phyloP scores from a whole-genome alignment of 2,888 invertebrate genomes.

The Spodoptera exigua region DNA sequence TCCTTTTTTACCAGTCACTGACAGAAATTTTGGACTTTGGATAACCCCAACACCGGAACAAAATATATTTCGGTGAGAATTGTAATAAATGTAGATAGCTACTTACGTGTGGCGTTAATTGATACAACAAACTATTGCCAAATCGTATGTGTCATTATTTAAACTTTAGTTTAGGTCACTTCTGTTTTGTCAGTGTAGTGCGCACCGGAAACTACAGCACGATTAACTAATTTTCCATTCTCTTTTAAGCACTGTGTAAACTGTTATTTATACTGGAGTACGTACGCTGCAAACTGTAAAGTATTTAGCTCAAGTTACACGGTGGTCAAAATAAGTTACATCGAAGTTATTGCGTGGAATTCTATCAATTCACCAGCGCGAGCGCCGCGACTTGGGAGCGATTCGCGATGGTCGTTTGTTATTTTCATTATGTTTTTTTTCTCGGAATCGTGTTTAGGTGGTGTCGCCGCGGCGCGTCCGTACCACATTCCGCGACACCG shows the following conservation, averaged over 20 bases:
- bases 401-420: slow-evolving; percentile 67
- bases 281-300: slow-evolving; percentile 1
- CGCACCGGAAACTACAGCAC: slow-evolving; percentile 28
- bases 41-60: slow-evolving; percentile 26
- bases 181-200: background rate
- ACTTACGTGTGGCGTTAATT: slow-evolving; percentile 49
- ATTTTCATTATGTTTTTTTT: slow-evolving; percentile 72
- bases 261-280: background rate
- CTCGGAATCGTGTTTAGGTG: slow-evolving; percentile 78
- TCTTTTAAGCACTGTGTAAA: slow-evolving; percentile 21
- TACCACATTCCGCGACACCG: slow-evolving; percentile 83
- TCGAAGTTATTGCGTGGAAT: slow-evolving; percentile 42
- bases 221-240: slow-evolving; percentile 9
- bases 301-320: slow-evolving; percentile 3
- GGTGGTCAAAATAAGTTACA: slow-evolving; percentile 22
- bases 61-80: slow-evolving; percentile 11
- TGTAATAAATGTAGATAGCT: slow-evolving; percentile 12
- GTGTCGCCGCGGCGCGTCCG: slow-evolving; percentile 74
- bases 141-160: slow-evolving; percentile 27
- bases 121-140: slow-evolving; percentile 32
- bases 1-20: slow-evolving; percentile 14
- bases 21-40: slow-evolving; percentile 1
- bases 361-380: slow-evolving; percentile 50
- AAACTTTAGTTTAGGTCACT: slow-evolving; percentile 21
- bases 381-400: slow-evolving; percentile 54